phyloP scores from a whole-genome alignment of 1,140 invertebrate species.

The Achroia grisella region DNA sequence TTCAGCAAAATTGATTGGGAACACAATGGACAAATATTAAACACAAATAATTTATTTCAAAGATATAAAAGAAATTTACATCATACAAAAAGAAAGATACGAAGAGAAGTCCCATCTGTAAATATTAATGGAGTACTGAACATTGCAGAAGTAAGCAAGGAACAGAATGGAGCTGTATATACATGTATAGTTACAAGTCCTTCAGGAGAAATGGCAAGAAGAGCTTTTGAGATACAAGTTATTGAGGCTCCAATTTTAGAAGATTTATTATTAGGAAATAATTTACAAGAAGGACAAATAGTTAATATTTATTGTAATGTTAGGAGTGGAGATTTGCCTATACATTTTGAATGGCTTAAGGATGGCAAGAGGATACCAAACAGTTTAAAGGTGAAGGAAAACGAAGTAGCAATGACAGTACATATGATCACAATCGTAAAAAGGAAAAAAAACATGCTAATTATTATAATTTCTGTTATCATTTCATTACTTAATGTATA shows the following conservation, averaged over 20 bases:
- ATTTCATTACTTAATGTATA: too few species aligned
- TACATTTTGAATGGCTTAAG: constrained; percentile 93
- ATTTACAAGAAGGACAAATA: constrained; percentile 89
- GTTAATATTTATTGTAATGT: constrained; percentile 93
- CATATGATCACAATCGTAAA: too few species aligned
- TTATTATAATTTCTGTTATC: too few species aligned
- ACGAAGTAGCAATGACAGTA: too few species aligned
- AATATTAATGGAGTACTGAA: constrained; percentile 75
- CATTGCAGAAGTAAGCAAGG: constrained; percentile 83
- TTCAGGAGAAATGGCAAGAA: constrained; percentile 83
- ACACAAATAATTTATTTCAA: constrained; percentile 49
- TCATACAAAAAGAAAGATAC: constrained; percentile 25
- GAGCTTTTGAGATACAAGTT: constrained; percentile 79
- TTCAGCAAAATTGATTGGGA: constrained; percentile 72
- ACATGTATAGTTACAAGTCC: constrained; percentile 87
- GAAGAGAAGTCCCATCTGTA: constrained; percentile 33
- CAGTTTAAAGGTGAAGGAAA: constrained; percentile 77
- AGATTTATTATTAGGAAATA: constrained; percentile 69
- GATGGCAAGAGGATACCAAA: constrained; percentile 82
- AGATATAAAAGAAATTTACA: constrained; percentile 41
- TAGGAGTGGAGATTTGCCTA: constrained; percentile 90
- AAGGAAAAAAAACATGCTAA: too few species aligned
- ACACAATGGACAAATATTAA: constrained; percentile 55
- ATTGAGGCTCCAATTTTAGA: constrained; percentile 84
- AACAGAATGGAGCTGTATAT: constrained; percentile 81